Evolutionary conservation across 2,113 vertebrate species (phyloP).

Genomic region (Gobius niger): DNA sequence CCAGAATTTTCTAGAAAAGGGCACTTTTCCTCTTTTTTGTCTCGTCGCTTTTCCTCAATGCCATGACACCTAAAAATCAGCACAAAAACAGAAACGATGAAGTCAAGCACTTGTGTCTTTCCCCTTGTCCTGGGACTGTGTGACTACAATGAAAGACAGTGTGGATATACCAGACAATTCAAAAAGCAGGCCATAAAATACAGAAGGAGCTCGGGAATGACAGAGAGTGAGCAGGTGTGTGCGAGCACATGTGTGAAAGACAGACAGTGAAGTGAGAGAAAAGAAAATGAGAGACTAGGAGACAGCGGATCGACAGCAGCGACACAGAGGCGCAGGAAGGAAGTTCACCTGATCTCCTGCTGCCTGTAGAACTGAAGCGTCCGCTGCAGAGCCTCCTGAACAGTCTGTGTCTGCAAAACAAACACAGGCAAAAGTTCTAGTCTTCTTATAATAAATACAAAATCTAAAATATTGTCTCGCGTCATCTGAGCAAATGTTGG

Average conservation of each 20-base stretch:
- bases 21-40: constrained; percentile 87
- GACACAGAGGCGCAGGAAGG: background rate
- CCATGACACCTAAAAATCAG: constrained; percentile 81
- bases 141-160: constrained; percentile 17
- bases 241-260: constrained; percentile 17
- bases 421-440: background rate
- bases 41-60: constrained; percentile 81
- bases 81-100: background rate
- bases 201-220: background rate
- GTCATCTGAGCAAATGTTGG: too few species aligned
- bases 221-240: constrained; percentile 28
- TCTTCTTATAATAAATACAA: too few species aligned
- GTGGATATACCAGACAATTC: background rate
- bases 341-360: constrained; percentile 87
- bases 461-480: too few species aligned
- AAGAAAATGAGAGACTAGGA: constrained; percentile 20
- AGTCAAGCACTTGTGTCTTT: too few species aligned
- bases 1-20: constrained; percentile 85
- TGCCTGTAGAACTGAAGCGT: constrained; percentile 90
- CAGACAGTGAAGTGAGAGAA: constrained; percentile 22
- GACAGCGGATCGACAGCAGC: background rate
- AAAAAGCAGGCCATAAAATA: constrained; percentile 2
- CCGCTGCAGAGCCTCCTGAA: constrained; percentile 92
- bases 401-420: constrained; percentile 86
- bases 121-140: background rate